Evolutionary conservation across 2,888 invertebrate species (phyloP), one percentile per base, ranked within the genome.

Genomic region (Phasia obesa): DNA sequence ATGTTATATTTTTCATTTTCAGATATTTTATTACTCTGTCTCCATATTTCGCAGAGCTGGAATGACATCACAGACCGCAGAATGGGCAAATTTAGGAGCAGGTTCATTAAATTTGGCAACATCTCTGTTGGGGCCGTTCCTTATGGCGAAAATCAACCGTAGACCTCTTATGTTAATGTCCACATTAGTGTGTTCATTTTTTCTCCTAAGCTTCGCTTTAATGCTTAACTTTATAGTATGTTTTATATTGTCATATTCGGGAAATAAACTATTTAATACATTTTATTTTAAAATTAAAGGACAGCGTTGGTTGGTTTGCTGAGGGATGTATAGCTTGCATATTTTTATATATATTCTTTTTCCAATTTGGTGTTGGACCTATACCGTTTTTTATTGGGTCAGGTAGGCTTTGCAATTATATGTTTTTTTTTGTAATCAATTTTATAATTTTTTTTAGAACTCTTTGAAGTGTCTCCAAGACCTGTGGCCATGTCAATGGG

Each of bases 331-430:
- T 96, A 86, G 90, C 93, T 35, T 94, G 95, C 1, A 95, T 96
- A 55, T 92, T 96, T 81, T 91, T 93, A 3, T 97, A 95, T 88
- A 96, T 97, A 27, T 92, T 96, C 60, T 94, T 94, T 84, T 97
- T 95, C 88, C 96, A 97, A 69, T 92, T 97, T 80, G 97, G 97
- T 0, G 92, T 97, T 42, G 97, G 97, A 0, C 97, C 97, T 0
- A 95, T 97, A 88, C 96, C 97, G 0, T 97, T 94, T 89, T 97
- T 97, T 88, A 95, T 97, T 81, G 97, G 96, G 15, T 94, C 96
- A 85, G 94, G 94, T 94, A 84, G 87, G 89, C n/a, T 19, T 19
- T n/a, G 3, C 21, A 44, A 69, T 9, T 19, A 53, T 13, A 5
- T 11, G 11, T 44, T 44, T 17, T 47, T 9, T 38, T n/a, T 23